Evolutionary conservation across 1,140 invertebrate genomes (phyloP).

Genomic region (Meloidogyne exigua): DNA sequence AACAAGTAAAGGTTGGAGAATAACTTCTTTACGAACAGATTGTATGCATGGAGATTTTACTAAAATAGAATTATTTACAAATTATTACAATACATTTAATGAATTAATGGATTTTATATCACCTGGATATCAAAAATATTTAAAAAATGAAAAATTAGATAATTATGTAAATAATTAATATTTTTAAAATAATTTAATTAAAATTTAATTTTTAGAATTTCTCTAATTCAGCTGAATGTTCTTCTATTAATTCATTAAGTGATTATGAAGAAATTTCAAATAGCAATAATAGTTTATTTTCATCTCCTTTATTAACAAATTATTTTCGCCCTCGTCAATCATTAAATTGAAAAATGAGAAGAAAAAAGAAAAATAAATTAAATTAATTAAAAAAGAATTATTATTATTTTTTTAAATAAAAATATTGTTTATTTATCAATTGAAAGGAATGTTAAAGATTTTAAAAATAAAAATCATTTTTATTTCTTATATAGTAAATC

Average conservation of each 20-base stretch:
- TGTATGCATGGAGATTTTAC: constrained; percentile 63
- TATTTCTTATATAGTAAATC: too few species aligned
- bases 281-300: neutral
- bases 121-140: constrained; percentile 53
- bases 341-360: too few species aligned
- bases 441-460: too few species aligned
- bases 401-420: too few species aligned
- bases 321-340: too few species aligned
- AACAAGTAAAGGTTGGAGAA: constrained; percentile 59
- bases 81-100: constrained; percentile 60
- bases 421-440: too few species aligned
- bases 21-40: constrained; percentile 55
- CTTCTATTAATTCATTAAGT: neutral
- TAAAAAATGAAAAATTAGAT: constrained; percentile 44
- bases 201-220: neutral
- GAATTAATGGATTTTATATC: constrained; percentile 58
- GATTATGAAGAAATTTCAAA: neutral
- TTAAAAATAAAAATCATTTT: too few species aligned
- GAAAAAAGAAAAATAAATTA: too few species aligned
- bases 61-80: constrained; percentile 58
- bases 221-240: neutral
- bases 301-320: too few species aligned
- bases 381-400: too few species aligned
- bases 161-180: neutral
- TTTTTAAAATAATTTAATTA: neutral